Base-by-base conservation (phyloP, 2,797 vertebrate genomes). In the Sebastes iracundus region DNA sequence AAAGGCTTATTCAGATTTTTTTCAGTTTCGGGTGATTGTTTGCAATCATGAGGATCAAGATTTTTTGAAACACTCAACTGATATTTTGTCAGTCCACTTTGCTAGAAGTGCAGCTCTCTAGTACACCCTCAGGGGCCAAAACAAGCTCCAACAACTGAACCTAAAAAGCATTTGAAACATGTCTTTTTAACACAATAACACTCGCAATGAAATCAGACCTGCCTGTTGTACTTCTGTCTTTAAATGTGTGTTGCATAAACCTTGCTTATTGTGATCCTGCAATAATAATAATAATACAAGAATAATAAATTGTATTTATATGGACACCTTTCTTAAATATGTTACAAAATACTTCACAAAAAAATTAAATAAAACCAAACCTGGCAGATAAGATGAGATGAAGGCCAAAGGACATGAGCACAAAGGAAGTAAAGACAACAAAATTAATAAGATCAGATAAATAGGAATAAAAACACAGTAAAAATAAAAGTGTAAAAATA, bases 91-190 rank as follows among this genome's bases (percentile, higher is more conserved):
- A 9, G 22, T 68, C 20, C 27, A 35, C 30, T 52, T 59, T 68
- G 22, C 32, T 70, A 55, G 70, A 70, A 55, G 25, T 64, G 61
- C 66, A 33, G 67, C 16, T 71, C 35, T 83, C 16, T 11, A 9
- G 12, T 49, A 4, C 4, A 64, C n/a, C 73, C 56, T 68, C 18
- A 65, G 70, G 73, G 53, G 23, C 64, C 32, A 64, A 66, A 79
- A 75, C 80, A 78, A 61, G 74, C 78, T 66, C 70, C 28, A 53
- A 61, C 70, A 75, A 12, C 56, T 56, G 6, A 68, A 77, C 5
- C n/a, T 61, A 28, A 66, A 53, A 35, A 38, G 2, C 5, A 1
- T 8, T 2, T 42, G 6, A 61, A 63, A 72, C 13, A 28, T 28
- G 61, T 35, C 30, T 3, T 25, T 42, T 63, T 25, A 55, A 74